Base-by-base conservation (phyloP, 2,888 invertebrate species). In the Pristionchus japonicus region DNA sequence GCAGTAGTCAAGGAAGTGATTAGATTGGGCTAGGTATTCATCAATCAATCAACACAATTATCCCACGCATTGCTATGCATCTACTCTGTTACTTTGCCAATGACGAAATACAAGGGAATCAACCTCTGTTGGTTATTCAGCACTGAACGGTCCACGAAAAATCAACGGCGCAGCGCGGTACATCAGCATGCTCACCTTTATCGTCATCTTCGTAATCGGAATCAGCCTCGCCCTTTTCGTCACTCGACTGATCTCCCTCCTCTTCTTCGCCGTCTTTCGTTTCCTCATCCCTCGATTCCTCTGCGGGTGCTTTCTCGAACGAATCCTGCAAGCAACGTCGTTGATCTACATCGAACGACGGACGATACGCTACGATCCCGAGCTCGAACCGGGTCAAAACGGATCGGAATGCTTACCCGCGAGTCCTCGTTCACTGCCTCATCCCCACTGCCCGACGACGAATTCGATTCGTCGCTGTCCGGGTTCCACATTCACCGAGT, bases 31-130 rank as follows among this genome's bases (percentile, higher is more conserved):
- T 67, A 88, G 86, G n/a, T n/a, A n/a, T n/a, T n/a, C n/a, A n/a
- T 90, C 83, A 90, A 89, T 89, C 89, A 87, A 88, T 90, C 83
- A 89, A 9, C 34, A 20, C n/a, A 17, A 57, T 67, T 3, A 67
- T 31, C 34, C 67, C 67, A 31, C 15, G 13, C 67, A 57, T 23
- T 31, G n/a, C 3, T 27, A 4, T 67, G 67, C 13, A 67, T 4
- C 34, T 57, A n/a, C 1, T 31, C 3, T 67, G 31, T 34, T 17
- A 31, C 34, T 9, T 11, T 67, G 11, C 6, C 3, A 31, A 67
- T 67, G 67, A 34, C 13, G 67, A 67, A 67, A 67, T 67, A 15
- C 67, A 67, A n/a, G n/a, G n/a, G n/a, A n/a, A n/a, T n/a, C n/a
- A n/a, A n/a, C n/a, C n/a, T n/a, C n/a, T n/a, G n/a, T n/a, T n/a